Evolutionary conservation across 2,888 invertebrate genomes (phyloP), one percentile per base, ranked within the genome.

Genomic region (Acleris holmiana): DNA sequence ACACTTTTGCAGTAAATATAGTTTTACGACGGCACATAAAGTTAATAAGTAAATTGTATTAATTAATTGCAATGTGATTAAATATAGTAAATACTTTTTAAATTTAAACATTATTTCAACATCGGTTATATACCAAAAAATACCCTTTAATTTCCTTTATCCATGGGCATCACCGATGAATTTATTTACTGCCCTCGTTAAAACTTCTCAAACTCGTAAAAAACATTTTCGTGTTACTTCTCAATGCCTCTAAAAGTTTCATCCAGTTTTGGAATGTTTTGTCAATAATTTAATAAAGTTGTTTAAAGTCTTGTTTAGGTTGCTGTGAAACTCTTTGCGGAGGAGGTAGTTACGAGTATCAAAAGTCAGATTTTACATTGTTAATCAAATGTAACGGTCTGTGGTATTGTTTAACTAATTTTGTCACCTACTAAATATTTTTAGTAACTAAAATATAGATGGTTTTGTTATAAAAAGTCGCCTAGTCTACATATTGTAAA

Each of bases 191-290:
- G 35, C 56, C 23, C 56, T 57, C 50, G 51, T 63, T 60, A 53
- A 64, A 62, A 64, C 51, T 67, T 57, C 51, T 8, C 44, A 23
- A 60, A 57, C 60, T 64, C 56, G 55, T 59, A 58, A 65, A 61
- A 62, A 65, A 65, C 47, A 59, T 58, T 67, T 67, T 54, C 57
- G 40, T 41, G 48, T 51, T 61, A 57, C 53, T 61, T 54, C 21
- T 41, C 55, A 67, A 46, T 58, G 23, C 46, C 21, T 57, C 47
- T 25, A 40, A 47, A 53, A 47, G 46, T 47, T 44, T 55, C 1
- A 60, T 46, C 29, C 25, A 53, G 46, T 46, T 35, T 46, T 19
- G 25, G 8, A 29, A 29, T 29, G 29, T 29, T 29, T 25, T 29
- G 29, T 29, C 29, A 29, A 29, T 8, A 8, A 29, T 8, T 29